Evolutionary conservation across 1,140 invertebrate species (phyloP).

Genomic region (Calycopis cecrops): DNA sequence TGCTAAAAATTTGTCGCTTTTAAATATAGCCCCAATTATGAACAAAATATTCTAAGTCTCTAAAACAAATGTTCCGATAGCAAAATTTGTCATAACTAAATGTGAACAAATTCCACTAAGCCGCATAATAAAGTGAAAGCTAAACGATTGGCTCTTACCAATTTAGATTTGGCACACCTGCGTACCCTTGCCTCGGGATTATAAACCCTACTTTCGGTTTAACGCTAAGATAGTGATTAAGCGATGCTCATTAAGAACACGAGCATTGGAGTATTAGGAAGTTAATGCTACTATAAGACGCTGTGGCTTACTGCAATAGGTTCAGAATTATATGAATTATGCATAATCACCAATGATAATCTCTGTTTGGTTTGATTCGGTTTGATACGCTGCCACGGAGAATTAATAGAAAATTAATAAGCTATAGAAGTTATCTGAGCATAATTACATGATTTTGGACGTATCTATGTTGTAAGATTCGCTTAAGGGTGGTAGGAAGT

Average conservation of each 20-base stretch:
- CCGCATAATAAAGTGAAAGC: slow-evolving; percentile 35
- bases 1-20: too few relatives aligned
- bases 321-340: slow-evolving; percentile 13
- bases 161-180: slow-evolving; percentile 40
- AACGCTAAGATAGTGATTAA: slow-evolving; percentile 52
- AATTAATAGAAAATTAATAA: too few relatives aligned
- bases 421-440: too few relatives aligned
- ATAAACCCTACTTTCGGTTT: slow-evolving; percentile 25
- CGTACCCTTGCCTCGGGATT: slow-evolving; percentile 37
- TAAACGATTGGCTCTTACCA: slow-evolving; percentile 40
- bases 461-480: too few relatives aligned
- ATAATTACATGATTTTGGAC: too few relatives aligned
- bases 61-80: too few relatives aligned
- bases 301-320: slow-evolving; percentile 20
- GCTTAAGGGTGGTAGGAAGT: too few relatives aligned
- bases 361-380: too few relatives aligned
- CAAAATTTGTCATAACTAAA: neutral
- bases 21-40: too few relatives aligned
- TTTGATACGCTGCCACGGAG: too few relatives aligned
- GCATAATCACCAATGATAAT: too few relatives aligned
- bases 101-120: slow-evolving; percentile 11
- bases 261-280: slow-evolving; percentile 21
- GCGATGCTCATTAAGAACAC: slow-evolving; percentile 39
- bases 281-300: slow-evolving; percentile 13
- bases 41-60: too few relatives aligned